Evolutionary conservation across 2,797 vertebrate genomes (phyloP).

Genomic region (Pangasius djambal): DNA sequence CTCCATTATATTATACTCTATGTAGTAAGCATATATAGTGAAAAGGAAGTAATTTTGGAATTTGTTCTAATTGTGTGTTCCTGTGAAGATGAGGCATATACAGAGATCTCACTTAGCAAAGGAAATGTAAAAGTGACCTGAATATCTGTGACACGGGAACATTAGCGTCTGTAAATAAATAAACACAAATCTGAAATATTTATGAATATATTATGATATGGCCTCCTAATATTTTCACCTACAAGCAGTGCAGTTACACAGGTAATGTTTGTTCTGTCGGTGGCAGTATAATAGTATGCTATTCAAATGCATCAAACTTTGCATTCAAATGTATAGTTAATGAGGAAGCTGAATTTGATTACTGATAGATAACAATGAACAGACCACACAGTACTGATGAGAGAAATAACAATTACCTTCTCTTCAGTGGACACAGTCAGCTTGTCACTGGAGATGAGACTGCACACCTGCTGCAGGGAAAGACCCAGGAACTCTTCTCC

Average conservation of each 20-base stretch:
- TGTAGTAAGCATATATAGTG: not conserved
- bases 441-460: constrained; percentile 94
- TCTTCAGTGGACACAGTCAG: constrained; percentile 95
- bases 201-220: not conserved
- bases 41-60: not conserved
- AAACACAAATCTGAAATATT: not conserved
- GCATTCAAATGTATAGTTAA: not conserved
- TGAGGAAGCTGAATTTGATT: not conserved
- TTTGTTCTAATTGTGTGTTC: not conserved
- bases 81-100: not conserved
- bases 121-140: not conserved
- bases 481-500: constrained; percentile 94
- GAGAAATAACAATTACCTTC: constrained; percentile 77
- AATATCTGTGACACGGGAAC: not conserved
- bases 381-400: not conserved
- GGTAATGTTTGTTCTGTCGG: not conserved
- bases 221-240: not conserved
- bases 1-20: not conserved
- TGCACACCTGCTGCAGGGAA: constrained; percentile 93
- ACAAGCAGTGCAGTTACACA: not conserved
- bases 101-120: not conserved
- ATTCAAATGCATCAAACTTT: not conserved
- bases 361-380: not conserved
- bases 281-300: not conserved
- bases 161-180: not conserved